phyloP scores from a whole-genome alignment of 2,797 vertebrate species.

The Chiloscyllium punctatum region DNA sequence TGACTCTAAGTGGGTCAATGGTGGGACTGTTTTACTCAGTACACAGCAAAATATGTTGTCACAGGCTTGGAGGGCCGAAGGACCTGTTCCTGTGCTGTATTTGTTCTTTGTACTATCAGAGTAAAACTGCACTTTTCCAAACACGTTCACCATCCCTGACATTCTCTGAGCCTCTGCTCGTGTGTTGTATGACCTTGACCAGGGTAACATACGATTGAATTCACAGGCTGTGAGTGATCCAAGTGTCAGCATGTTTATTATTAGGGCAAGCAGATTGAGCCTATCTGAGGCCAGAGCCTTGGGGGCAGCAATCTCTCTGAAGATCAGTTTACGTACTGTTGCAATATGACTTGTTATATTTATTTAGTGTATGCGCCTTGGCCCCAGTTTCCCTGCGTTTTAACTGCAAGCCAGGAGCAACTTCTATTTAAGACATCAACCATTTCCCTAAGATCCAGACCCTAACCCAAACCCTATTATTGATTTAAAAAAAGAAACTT shows the following conservation, averaged over 20 bases:
- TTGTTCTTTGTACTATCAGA: not conserved
- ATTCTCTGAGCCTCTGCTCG: not conserved
- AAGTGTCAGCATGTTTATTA: conserved; percentile 19
- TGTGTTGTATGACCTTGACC: conserved; percentile 12
- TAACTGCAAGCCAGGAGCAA: not conserved
- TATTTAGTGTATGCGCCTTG: not conserved
- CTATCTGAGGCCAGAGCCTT: not conserved
- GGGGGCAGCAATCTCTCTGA: not conserved
- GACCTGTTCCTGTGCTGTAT: no score
- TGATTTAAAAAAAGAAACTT: not conserved
- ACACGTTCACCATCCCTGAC: not conserved
- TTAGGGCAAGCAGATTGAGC: not conserved
- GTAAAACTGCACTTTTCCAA: not conserved
- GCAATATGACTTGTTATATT: not conserved
- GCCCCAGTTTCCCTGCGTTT: not conserved
- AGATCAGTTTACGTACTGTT: conserved; percentile 1
- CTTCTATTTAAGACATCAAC: not conserved
- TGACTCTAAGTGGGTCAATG: not conserved
- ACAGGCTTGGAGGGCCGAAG: no score
- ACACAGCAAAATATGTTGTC: no score
- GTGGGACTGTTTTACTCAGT: not conserved
- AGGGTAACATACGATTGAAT: not conserved
- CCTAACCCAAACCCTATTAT: not conserved
- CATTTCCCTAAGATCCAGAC: not conserved
- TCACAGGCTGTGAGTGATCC: not conserved